Percentiles rank a stretch among this genome's conserved stretches.
Evolutionary conservation across 2,113 vertebrate genomes (phyloP).

Genomic region (Ophthalmolycus amberensis): DNA sequence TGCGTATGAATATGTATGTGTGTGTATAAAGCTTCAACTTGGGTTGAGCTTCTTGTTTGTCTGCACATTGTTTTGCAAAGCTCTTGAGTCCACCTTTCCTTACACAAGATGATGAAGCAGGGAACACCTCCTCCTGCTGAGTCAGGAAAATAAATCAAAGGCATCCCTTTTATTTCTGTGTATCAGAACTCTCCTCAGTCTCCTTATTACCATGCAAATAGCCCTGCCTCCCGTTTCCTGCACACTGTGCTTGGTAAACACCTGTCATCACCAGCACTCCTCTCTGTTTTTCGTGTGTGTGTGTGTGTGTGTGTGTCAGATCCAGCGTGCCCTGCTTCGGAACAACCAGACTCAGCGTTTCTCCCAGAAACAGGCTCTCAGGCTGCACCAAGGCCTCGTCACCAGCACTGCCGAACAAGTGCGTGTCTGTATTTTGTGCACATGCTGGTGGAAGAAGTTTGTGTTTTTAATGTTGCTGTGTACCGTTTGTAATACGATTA

Average conservation of each 20-base stretch:
- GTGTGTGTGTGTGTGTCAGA: slow-evolving; percentile 73
- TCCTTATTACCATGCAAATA: slow-evolving; percentile 76
- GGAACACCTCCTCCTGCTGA: slow-evolving; percentile 57
- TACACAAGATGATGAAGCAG: slow-evolving; percentile 53
- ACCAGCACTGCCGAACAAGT: slow-evolving; percentile 93
- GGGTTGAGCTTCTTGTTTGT: slow-evolving; percentile 5
- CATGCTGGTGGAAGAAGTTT: slow-evolving; percentile 57
- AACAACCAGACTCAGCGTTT: slow-evolving; percentile 91
- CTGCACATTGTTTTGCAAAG: slow-evolving; percentile 1
- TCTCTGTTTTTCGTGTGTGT: slow-evolving; percentile 19
- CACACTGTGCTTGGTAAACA: slow-evolving; percentile 68
- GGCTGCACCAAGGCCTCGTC: slow-evolving; percentile 90
- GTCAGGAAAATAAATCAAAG: slow-evolving; percentile 60
- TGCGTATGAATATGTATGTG: background rate
- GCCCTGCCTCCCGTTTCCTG: slow-evolving; percentile 54
- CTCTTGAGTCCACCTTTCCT: slow-evolving; percentile 35
- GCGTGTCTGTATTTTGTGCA: slow-evolving; percentile 67
- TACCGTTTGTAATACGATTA: background rate
- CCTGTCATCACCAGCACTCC: slow-evolving; percentile 46
- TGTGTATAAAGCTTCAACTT: background rate
- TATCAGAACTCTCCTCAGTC: slow-evolving; percentile 56
- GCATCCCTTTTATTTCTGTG: slow-evolving; percentile 24
- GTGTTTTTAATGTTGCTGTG: background rate
- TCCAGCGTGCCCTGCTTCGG: slow-evolving; percentile 90
- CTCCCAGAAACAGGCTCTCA: slow-evolving; percentile 90